These are phyloP conservation scores for Aphrophora alni DNA, from an alignment of 2,888 invertebrate genomes.

Conservation along the genomic window DNA sequence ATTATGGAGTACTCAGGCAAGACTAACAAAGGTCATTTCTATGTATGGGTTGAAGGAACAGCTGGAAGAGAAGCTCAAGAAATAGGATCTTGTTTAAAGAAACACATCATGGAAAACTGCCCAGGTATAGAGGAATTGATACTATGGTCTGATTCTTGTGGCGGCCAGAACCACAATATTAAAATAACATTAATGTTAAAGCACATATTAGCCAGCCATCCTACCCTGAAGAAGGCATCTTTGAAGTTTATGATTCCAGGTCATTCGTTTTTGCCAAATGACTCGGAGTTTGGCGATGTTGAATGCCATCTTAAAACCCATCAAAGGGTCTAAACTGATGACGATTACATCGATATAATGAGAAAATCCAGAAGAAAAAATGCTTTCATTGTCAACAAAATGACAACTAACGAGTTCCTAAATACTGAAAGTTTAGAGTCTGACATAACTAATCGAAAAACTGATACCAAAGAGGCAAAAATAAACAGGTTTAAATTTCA, in stretches of 20 bases:
- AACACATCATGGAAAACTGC: slow-evolving; percentile 35
- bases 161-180: slow-evolving; percentile 18
- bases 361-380: slow-evolving; percentile 6
- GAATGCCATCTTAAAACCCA: slow-evolving; percentile 18
- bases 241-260: slow-evolving; percentile 11
- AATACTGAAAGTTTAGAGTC: no score
- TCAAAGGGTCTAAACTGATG: not conserved
- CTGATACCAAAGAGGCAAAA: no score
- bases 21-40: slow-evolving; percentile 11
- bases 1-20: slow-evolving; percentile 21
- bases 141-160: slow-evolving; percentile 26
- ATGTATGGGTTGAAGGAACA: slow-evolving; percentile 37
- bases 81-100: slow-evolving; percentile 49
- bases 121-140: slow-evolving; percentile 26
- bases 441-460: no score
- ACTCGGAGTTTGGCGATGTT: slow-evolving; percentile 18
- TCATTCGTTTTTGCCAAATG: slow-evolving; percentile 24
- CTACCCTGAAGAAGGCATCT: slow-evolving; percentile 14
- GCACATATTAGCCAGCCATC: not conserved
- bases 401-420: no score
- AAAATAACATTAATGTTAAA: slow-evolving; percentile 19
- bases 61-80: slow-evolving; percentile 52
- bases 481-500: no score
- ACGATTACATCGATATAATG: slow-evolving; percentile 15
- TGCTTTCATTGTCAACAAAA: not conserved